A percentile compares a stretch with the other conserved stretches of the same genome.
Conservation (phyloP, 2,888 invertebrate species). For the Meganola albula region DNA sequence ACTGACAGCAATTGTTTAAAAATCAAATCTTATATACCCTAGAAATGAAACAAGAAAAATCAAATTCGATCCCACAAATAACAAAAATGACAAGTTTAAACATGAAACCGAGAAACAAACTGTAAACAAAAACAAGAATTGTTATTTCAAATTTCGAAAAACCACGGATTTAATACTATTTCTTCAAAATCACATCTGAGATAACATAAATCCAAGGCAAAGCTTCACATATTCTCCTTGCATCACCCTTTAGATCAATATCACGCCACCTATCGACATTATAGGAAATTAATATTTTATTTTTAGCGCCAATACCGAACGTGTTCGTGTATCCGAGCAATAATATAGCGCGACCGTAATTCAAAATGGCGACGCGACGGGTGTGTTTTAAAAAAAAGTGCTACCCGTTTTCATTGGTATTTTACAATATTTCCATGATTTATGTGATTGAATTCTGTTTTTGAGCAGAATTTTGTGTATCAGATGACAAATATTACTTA, state of each 20-base stretch:
- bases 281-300: constrained; percentile 70
- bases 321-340: constrained; percentile 54
- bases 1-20: too few relatives aligned
- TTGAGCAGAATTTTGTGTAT: too few relatives aligned
- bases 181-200: too few relatives aligned
- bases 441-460: constrained; percentile 16
- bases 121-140: too few relatives aligned
- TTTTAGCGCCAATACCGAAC: constrained; percentile 51
- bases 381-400: constrained; percentile 47
- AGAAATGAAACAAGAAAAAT: too few relatives aligned
- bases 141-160: too few relatives aligned
- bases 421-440: constrained; percentile 32
- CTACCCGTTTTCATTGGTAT: constrained; percentile 31
- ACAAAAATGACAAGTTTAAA: too few relatives aligned
- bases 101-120: too few relatives aligned
- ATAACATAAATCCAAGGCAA: constrained; percentile 24
- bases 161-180: too few relatives aligned
- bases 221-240: constrained; percentile 30
- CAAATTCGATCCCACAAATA: too few relatives aligned
- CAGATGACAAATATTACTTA: too few relatives aligned
- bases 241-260: constrained; percentile 41
- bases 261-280: constrained; percentile 47
- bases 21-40: too few relatives aligned
- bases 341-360: constrained; percentile 55
- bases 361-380: constrained; percentile 58